phyloP scores from a whole-genome alignment of 2,888 invertebrate genomes.

The Abrostola tripartita region DNA sequence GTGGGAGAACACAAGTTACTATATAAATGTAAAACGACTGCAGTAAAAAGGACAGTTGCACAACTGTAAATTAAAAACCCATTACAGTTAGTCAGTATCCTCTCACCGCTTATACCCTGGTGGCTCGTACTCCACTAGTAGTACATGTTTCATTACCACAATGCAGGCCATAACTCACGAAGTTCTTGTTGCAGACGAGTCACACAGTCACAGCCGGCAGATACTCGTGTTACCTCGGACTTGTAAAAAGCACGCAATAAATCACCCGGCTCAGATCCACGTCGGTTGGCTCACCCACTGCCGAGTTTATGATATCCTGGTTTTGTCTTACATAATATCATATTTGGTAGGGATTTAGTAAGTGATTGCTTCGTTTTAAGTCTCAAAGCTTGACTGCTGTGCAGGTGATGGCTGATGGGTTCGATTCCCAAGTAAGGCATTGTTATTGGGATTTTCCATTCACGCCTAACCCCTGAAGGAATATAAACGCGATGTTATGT shows the following conservation, averaged over 20 bases:
- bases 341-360: slow-evolving; percentile 32
- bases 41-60: no score
- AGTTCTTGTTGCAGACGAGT: slow-evolving; percentile 13
- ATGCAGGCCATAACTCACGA: slow-evolving; percentile 1
- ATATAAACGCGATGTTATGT: no score
- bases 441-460: no score
- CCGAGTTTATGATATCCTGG: slow-evolving; percentile 47
- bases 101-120: not conserved
- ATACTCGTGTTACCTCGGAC: slow-evolving; percentile 44
- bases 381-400: no score
- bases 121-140: not conserved
- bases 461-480: no score
- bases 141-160: not conserved
- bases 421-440: no score
- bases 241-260: slow-evolving; percentile 55
- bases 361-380: no score
- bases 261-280: slow-evolving; percentile 44
- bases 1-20: no score
- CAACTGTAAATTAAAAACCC: no score
- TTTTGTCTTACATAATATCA: slow-evolving; percentile 32
- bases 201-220: slow-evolving; percentile 40
- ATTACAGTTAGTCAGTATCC: no score
- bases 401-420: no score
- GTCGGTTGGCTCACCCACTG: slow-evolving; percentile 32
- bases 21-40: no score